Evolutionary conservation across 2,113 vertebrate genomes (phyloP), one percentile per base, ranked within the genome.

Genomic region (Cyanoderma ruficeps): DNA sequence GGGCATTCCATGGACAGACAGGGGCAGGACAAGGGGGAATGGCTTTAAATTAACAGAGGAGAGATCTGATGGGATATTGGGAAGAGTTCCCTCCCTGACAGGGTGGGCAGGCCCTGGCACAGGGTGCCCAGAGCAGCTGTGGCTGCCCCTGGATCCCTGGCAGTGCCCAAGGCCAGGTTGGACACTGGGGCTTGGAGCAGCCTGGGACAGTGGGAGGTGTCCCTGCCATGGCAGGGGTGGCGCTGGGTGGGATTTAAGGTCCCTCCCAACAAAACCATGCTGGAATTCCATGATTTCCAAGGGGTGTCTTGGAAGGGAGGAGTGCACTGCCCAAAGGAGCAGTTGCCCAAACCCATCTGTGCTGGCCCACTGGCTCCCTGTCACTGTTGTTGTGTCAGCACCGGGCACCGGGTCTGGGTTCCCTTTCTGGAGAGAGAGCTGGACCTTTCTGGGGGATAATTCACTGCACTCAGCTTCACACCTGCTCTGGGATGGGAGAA

Each of bases 161-260:
- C 50, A 52, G 50, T 52, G 50, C 50, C 75, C 59, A 15, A 61
- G 59, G 47, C 47, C 37, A 64, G 59, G 18, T 0, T 78, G 75
- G 59, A 53, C 68, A 71, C 1, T 11, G 19, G 60, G 15, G 49
- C 23, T 2, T 11, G 18, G 59, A 25, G 49, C 22, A 49, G 47
- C 47, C 47, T 49, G 47, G 49, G 49, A 15, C 50, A 52, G 50
- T 52, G 50, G 50, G 1, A 79, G 61, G 39, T 44, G 60, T 44
- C 39, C 42, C 78, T 81, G 52, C 24, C 39, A 30, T 37, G 56
- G 39, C 57, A 37, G 39, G 47, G 13, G 16, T 17, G 52, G n/a
- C 2, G 35, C 19, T 14, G 15, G 63, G 2, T 25, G n/a, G 3
- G 8, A 3, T 67, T 8, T 37, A 0, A 27, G 13, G 22, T 28